phyloP scores from a whole-genome alignment of 2,888 invertebrate species.

The Drosophila tanythrix region DNA sequence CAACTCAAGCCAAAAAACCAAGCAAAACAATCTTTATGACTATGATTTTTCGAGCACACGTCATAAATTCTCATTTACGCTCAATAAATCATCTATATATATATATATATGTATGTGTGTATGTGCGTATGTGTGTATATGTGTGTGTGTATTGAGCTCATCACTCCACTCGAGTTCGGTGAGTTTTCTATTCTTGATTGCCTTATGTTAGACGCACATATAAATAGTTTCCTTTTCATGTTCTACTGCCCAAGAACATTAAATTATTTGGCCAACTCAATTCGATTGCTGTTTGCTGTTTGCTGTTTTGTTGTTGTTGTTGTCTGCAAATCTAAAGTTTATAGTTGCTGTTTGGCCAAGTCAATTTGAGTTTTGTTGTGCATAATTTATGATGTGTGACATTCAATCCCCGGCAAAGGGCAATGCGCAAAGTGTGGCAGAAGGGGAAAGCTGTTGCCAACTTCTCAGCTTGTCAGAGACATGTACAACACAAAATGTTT shows the following conservation, averaged over 20 bases:
- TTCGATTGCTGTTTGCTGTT: background rate
- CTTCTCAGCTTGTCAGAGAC: slow-evolving; percentile 18
- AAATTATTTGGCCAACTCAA: slow-evolving; percentile 48
- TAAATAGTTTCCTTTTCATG: background rate
- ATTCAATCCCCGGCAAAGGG: slow-evolving; percentile 72
- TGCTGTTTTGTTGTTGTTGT: slow-evolving; percentile 35
- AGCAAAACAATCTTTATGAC: background rate
- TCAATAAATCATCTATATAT: background rate
- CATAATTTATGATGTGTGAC: slow-evolving; percentile 82
- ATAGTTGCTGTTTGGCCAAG: slow-evolving; percentile 58
- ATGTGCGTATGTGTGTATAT: background rate
- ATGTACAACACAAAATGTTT: slow-evolving; percentile 17
- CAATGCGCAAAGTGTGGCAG: slow-evolving; percentile 41
- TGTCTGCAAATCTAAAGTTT: slow-evolving; percentile 44
- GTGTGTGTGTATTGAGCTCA: background rate
- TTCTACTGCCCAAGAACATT: slow-evolving; percentile 26
- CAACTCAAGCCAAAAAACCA: background rate
- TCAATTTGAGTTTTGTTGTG: slow-evolving; percentile 71
- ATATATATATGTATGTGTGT: background rate
- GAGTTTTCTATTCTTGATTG: background rate
- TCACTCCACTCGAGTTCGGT: background rate
- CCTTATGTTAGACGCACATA: background rate
- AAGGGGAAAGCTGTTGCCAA: slow-evolving; percentile 2
- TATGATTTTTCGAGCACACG: background rate
- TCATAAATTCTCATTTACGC: slow-evolving; percentile 2